phyloP scores from a whole-genome alignment of 1,140 invertebrate species.

The Apis dorsata region DNA sequence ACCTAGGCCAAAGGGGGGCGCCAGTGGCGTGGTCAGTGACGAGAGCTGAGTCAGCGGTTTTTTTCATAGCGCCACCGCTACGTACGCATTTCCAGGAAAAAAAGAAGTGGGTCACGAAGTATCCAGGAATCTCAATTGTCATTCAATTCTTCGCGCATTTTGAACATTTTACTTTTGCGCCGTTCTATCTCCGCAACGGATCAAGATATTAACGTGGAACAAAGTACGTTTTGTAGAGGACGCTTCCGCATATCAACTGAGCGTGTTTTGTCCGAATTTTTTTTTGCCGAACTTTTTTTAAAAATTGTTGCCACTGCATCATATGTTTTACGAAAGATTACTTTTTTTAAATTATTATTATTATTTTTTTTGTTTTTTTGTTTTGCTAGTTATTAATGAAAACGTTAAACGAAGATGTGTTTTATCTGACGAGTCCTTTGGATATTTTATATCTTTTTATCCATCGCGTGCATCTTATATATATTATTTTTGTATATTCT shows the following conservation, averaged over 20 bases:
- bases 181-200: background rate
- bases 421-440: too few species aligned
- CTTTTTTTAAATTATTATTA: too few species aligned
- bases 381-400: too few species aligned
- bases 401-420: too few species aligned
- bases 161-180: background rate
- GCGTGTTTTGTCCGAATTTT: background rate
- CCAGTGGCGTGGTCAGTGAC: constrained; percentile 5
- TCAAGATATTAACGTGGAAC: background rate
- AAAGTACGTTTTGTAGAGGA: background rate
- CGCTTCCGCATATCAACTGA: too few species aligned
- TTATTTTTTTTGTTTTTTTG: too few species aligned
- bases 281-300: background rate
- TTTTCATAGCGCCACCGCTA: background rate
- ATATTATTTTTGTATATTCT: too few species aligned
- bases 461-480: too few species aligned
- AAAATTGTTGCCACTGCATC: background rate
- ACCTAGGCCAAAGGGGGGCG: background rate
- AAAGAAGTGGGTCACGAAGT: constrained; percentile 8
- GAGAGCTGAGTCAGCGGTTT: background rate
- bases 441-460: too few species aligned
- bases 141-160: background rate
- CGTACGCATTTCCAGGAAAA: constrained; percentile 1
- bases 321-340: too few species aligned
- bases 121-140: background rate